Conservation (phyloP, 2,113 vertebrate species). For the Hippolais icterina region DNA sequence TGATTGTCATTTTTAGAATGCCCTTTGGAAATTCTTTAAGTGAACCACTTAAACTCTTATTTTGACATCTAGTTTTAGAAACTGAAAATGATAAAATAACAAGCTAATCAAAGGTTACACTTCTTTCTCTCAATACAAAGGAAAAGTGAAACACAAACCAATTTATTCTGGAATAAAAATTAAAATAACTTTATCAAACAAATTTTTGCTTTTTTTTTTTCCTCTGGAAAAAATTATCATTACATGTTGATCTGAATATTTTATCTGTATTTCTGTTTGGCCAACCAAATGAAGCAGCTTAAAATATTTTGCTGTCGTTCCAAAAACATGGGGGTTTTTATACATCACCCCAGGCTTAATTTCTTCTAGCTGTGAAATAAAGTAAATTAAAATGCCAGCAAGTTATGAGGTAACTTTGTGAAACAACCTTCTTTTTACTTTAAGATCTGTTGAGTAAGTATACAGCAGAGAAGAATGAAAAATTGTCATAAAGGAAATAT, state of each 20-base stretch:
- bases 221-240: background rate
- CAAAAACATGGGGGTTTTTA: background rate
- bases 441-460: background rate
- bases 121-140: background rate
- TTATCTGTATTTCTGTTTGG: background rate
- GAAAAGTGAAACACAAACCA: background rate
- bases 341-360: background rate
- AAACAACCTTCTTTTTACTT: background rate
- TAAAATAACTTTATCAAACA: background rate
- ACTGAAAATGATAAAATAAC: background rate
- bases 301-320: background rate
- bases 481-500: background rate
- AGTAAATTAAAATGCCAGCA: background rate
- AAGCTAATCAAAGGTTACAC: background rate
- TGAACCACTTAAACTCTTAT: background rate
- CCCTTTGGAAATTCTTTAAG: background rate
- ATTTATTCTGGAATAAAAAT: background rate
- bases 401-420: background rate
- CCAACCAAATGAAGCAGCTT: background rate
- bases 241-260: background rate
- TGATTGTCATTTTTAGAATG: background rate
- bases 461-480: background rate
- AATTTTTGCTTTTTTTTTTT: accelerated
- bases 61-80: background rate
- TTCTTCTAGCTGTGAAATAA: background rate